Percentiles rank a stretch among this genome's conserved stretches.
These are phyloP conservation scores for Grantiella picta DNA, from an alignment of 2,113 vertebrate species.

Conservation along the genomic window DNA sequence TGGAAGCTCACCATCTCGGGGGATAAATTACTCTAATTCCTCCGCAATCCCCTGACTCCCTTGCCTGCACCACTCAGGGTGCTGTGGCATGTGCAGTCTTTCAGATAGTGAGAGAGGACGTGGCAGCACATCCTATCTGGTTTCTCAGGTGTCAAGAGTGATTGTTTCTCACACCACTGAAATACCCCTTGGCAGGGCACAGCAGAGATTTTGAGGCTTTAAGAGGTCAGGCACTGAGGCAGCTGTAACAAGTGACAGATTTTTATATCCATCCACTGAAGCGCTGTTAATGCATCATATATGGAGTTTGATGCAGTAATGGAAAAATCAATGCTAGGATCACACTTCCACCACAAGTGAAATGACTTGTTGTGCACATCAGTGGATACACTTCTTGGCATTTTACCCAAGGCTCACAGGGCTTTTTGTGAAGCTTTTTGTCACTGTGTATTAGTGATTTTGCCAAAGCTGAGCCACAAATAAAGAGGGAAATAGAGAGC, in stretches of 20 bases:
- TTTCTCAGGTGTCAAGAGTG: neutral
- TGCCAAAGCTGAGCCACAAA: neutral
- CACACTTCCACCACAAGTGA: neutral
- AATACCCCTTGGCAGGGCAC: rapidly evolving
- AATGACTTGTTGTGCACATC: neutral
- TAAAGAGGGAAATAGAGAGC: neutral
- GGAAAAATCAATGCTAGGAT: conserved; percentile 26
- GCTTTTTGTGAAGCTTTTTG: neutral
- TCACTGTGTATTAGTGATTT: neutral
- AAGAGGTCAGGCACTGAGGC: neutral
- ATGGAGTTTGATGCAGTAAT: neutral
- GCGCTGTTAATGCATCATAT: neutral
- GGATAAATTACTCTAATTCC: neutral
- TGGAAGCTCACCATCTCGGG: neutral
- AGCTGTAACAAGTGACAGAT: neutral
- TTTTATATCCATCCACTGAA: neutral
- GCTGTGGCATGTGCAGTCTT: neutral
- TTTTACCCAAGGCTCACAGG: neutral
- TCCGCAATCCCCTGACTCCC: neutral
- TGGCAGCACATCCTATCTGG: neutral
- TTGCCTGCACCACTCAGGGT: neutral
- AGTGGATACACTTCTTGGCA: neutral
- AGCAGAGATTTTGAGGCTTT: neutral
- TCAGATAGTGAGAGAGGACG: neutral
- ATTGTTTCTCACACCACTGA: neutral